Conservation (phyloP, 2,888 invertebrate species). For the Leptopilina drosophilae region DNA sequence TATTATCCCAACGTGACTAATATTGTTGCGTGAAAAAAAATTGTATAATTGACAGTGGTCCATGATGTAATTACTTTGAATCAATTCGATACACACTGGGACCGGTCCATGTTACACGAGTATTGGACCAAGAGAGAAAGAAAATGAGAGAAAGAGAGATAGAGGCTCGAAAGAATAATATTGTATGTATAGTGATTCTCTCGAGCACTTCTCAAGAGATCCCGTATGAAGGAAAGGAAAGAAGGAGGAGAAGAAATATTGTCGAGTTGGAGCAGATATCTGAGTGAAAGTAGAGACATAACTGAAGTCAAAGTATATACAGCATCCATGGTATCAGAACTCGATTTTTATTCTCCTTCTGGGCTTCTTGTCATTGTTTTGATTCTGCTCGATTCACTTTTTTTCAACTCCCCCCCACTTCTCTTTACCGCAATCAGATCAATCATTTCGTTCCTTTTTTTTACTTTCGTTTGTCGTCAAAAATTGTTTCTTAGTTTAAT, state of each 20-base stretch:
- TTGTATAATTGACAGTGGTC: slow-evolving; percentile 14
- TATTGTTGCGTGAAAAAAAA: slow-evolving; percentile 8
- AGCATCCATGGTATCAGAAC: slow-evolving; percentile 51
- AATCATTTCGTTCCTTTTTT: too few relatives aligned
- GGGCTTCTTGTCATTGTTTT: not conserved
- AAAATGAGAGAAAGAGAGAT: not conserved
- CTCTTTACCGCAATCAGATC: too few relatives aligned
- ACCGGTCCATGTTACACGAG: slow-evolving; percentile 3
- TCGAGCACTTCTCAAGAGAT: not conserved
- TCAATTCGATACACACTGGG: slow-evolving; percentile 14
- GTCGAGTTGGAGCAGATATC: slow-evolving; percentile 68
- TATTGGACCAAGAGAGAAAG: too few relatives aligned
- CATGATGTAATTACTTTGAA: slow-evolving; percentile 16
- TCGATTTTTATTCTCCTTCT: slow-evolving; percentile 49
- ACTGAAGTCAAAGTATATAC: slow-evolving; percentile 56
- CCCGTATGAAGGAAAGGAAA: not conserved
- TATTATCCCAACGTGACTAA: not conserved
- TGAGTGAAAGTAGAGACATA: slow-evolving; percentile 70
- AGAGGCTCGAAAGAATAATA: slow-evolving; percentile 12
- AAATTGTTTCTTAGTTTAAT: too few relatives aligned
- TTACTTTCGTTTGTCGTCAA: too few relatives aligned
- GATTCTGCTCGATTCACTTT: not conserved
- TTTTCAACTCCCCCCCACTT: too few relatives aligned
- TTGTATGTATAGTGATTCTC: slow-evolving; percentile 1
- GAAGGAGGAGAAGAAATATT: slow-evolving; percentile 61